Percentiles rank a stretch among this genome's conserved stretches.
Conservation (phyloP, 2,888 invertebrate species). For the Clitarchus hookeri region DNA sequence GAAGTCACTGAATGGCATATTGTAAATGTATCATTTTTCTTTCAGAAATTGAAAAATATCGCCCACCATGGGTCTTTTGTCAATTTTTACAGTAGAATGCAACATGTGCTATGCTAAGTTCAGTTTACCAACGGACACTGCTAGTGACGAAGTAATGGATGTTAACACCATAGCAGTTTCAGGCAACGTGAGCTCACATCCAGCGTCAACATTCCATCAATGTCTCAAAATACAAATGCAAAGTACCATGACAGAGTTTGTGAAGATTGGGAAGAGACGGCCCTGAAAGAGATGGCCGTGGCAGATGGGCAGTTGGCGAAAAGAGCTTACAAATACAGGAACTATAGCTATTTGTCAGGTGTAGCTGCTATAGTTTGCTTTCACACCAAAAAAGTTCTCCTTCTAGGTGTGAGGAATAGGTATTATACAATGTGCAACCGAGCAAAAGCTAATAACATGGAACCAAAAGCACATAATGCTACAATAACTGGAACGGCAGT, state of each 20-base stretch:
- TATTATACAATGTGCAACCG: not conserved
- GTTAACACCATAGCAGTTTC: not conserved
- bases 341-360: not conserved
- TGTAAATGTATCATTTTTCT: not conserved
- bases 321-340: not conserved
- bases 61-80: not conserved
- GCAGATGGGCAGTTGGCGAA: conserved; percentile 4
- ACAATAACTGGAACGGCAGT: not conserved
- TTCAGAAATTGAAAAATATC: not conserved
- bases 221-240: not conserved
- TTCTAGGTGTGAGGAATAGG: not conserved
- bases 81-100: not conserved
- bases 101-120: not conserved
- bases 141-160: not conserved
- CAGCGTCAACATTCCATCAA: not conserved
- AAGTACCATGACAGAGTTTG: not conserved
- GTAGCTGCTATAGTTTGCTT: not conserved
- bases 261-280: not conserved
- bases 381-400: not conserved
- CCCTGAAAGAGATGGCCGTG: not conserved
- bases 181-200: conserved; percentile 12
- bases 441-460: not conserved
- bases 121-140: not conserved
- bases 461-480: not conserved
- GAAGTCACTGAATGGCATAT: too few species aligned